Conservation (phyloP, 2,797 vertebrate genomes). For the Mastacembelus armatus region DNA sequence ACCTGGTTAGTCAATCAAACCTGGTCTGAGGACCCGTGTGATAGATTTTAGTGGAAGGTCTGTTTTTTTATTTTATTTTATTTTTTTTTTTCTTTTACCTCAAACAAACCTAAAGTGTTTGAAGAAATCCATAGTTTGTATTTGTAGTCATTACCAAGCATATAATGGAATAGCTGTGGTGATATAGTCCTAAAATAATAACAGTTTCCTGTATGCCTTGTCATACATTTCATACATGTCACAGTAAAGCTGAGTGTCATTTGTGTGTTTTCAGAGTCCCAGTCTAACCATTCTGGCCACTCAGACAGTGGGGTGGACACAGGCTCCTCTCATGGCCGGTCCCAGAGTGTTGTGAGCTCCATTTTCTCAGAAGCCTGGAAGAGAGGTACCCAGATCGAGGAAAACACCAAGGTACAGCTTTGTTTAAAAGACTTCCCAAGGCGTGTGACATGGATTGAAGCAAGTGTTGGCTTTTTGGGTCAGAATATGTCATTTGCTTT, state of each 20-base stretch:
- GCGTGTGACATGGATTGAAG: not conserved
- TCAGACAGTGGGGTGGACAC: conserved; percentile 95
- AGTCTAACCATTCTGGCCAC: conserved; percentile 97
- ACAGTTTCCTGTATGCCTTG: no score
- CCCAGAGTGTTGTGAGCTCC: conserved; percentile 97
- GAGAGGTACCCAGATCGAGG: conserved; percentile 96
- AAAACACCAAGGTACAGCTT: conserved; percentile 89
- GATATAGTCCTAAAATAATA: no score
- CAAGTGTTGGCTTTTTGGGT: not conserved
- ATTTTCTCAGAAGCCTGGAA: conserved; percentile 99
- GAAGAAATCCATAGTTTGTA: no score
- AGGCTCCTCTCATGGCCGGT: conserved; percentile 90
- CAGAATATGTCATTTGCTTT: not conserved
- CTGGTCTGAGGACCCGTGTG: not conserved
- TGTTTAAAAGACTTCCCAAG: not conserved
- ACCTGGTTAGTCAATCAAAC: conserved; percentile 84
- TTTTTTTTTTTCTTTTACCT: no score
- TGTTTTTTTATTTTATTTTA: no score
- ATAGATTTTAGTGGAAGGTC: no score
- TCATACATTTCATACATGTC: not conserved
- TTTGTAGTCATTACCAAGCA: no score
- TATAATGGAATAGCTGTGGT: no score
- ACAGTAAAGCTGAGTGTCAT: not conserved
- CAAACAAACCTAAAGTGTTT: no score
- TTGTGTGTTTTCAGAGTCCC: conserved; percentile 79